These are phyloP conservation scores for Chlorodrepanis virens DNA, from an alignment of 2,113 vertebrate genomes.

Conservation along the genomic window DNA sequence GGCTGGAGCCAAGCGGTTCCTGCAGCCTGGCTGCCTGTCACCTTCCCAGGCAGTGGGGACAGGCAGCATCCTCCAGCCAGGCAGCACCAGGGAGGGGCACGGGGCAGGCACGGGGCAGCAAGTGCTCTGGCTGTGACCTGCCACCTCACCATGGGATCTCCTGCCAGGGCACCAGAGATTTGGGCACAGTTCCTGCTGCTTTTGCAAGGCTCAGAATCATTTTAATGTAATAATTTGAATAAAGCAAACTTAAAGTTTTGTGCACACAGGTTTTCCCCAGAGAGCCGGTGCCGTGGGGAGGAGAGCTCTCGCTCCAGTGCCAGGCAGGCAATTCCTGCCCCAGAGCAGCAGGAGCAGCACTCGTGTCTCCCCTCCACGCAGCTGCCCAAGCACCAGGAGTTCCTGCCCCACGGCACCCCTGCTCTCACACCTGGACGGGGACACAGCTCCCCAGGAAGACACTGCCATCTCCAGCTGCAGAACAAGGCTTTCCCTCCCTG, in stretches of 20 bases:
- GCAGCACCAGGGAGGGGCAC: not conserved
- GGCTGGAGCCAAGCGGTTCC: accelerated
- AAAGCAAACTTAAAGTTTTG: not conserved
- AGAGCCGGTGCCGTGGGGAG: not conserved
- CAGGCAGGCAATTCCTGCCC: not conserved
- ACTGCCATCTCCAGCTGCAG: accelerated
- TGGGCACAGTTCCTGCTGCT: not conserved
- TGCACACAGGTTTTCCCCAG: accelerated
- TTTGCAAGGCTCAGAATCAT: not conserved
- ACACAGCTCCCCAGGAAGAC: not conserved
- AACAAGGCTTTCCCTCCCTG: accelerated
- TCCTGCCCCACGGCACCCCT: accelerated
- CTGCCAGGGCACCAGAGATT: accelerated
- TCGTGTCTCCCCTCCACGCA: accelerated
- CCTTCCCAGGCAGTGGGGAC: accelerated
- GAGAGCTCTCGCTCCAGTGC: accelerated
- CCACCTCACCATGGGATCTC: accelerated
- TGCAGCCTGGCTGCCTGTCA: accelerated
- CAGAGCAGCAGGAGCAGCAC: accelerated
- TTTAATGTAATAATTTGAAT: not conserved
- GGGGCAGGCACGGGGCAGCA: accelerated
- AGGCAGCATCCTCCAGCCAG: not conserved
- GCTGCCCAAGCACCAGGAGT: accelerated
- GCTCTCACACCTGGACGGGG: accelerated
- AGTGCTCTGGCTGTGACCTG: accelerated